Percentiles rank a stretch among this genome's conserved stretches.
Evolutionary conservation across 2,797 vertebrate species (phyloP).

Genomic region (Myripristis murdjan): DNA sequence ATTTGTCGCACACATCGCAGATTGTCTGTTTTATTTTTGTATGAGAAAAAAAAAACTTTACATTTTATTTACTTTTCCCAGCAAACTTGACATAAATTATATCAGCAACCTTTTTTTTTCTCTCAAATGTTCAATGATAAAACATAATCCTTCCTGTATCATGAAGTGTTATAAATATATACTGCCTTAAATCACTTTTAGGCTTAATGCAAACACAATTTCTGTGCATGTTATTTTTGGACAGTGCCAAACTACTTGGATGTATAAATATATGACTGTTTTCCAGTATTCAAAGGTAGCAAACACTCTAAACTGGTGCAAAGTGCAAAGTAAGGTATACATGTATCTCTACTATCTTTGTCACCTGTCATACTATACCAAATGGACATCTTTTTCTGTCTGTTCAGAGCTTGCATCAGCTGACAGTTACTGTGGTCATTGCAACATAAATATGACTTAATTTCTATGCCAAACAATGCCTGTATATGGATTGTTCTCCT

Average conservation of each 20-base stretch:
- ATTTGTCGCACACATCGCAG: conserved; percentile 63
- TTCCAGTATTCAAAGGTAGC: conserved; percentile 35
- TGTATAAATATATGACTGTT: conserved; percentile 51
- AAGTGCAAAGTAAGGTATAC: conserved; percentile 60
- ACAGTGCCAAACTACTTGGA: conserved; percentile 68
- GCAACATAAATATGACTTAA: conserved; percentile 19
- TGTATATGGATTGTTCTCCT: conserved; percentile 85
- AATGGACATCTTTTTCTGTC: conserved; percentile 52
- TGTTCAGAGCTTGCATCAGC: conserved; percentile 53
- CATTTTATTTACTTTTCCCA: conserved; percentile 54
- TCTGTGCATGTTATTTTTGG: conserved; percentile 75
- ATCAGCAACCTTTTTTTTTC: conserved; percentile 52
- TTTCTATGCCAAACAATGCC: conserved; percentile 83
- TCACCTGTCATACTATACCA: conserved; percentile 59
- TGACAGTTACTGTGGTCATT: conserved; percentile 68
- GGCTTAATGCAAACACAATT: conserved; percentile 63
- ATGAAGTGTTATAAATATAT: conserved; percentile 72
- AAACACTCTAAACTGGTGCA: conserved; percentile 36
- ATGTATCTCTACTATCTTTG: conserved; percentile 68
- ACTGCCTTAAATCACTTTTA: conserved; percentile 76
- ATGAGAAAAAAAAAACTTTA: conserved; percentile 60
- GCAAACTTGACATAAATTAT: conserved; percentile 70
- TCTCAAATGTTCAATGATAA: conserved; percentile 38
- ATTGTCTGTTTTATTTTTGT: conserved; percentile 79
- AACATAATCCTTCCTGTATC: conserved; percentile 65